Evolutionary conservation across 1,140 invertebrate species (phyloP).

Genomic region (Camponotus pennsylvanicus): DNA sequence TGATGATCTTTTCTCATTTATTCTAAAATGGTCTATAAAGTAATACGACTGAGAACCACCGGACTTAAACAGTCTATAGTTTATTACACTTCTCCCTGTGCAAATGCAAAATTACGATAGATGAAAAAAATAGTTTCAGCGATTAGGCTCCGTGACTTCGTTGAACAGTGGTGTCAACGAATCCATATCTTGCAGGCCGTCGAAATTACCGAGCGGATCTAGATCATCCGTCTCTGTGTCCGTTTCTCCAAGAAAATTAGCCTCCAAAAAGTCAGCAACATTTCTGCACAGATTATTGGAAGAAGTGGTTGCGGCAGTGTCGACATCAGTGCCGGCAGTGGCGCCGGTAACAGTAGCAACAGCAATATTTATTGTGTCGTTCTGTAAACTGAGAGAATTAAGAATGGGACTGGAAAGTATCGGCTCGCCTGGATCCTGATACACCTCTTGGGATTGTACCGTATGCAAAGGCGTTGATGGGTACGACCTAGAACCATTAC

Average conservation of each 20-base stretch:
- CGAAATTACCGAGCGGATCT: constrained; percentile 83
- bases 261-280: constrained; percentile 82
- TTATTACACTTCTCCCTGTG: constrained; percentile 34
- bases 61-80: constrained; percentile 38
- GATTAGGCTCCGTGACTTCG: constrained; percentile 84
- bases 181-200: constrained; percentile 84
- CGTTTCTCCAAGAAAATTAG: constrained; percentile 78
- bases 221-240: constrained; percentile 81
- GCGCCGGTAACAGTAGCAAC: constrained; percentile 38
- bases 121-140: constrained; percentile 68
- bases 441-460: constrained; percentile 76
- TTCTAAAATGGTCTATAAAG: constrained; percentile 43
- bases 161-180: constrained; percentile 84
- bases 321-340: constrained; percentile 31
- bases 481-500: constrained; percentile 83
- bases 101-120: constrained; percentile 45
- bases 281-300: constrained; percentile 76
- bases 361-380: constrained; percentile 70
- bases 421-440: constrained; percentile 82
- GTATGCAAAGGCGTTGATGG: constrained; percentile 83
- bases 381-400: constrained; percentile 81
- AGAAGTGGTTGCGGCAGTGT: constrained; percentile 52
- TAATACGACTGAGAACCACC: constrained; percentile 54
- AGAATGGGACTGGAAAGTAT: constrained; percentile 84
- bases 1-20: constrained; percentile 20